Evolutionary conservation across 2,113 vertebrate genomes (phyloP), one percentile per base, ranked within the genome.

Genomic region (Cyanoderma ruficeps): DNA sequence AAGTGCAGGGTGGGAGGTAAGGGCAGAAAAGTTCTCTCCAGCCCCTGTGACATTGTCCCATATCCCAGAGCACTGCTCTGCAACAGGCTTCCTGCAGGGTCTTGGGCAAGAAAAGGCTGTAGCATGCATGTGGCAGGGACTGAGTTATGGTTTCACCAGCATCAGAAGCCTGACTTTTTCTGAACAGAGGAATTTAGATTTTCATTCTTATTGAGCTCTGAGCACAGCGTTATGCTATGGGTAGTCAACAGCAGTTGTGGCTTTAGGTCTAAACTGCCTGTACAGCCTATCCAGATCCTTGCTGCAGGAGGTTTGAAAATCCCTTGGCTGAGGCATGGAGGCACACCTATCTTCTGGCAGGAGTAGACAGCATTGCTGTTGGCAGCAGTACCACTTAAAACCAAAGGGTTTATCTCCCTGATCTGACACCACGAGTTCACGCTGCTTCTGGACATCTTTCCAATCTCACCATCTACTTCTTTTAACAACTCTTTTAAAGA

Each of bases 321-420:
- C 84, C 67, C 57, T 69, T 75, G 76, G 59, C 59, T 85, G 4
- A 89, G 76, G 83, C 27, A 5, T 4, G 49, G 76, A 90, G 88
- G 59, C 94, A 95, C 86, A 89, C 94, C 88, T 90, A 57, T 57
- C 70, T 85, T 61, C 76, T 81, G 86, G 80, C 83, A 95, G 80
- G 90, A 90, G 56, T 1, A 89, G 63, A 27, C 71, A 2, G 0
- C 72, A 42, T 41, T 82, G 72, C 47, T 95, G 41, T 46, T 85
- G 82, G 93, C 85, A 93, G 67, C 87, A 74, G 22, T 37, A 74
- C 65, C 47, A 74, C 27, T 30, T 52, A 63, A 85, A 96, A 59
- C 47, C 83, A 83, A 95, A 86, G 55, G 21, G 7, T 93, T 93
- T 95, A 88, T 85, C 91, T 87, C 41, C 53, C 37, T 59, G 30